Evolutionary conservation across 2,888 invertebrate genomes (phyloP).

Genomic region (Aphrophora alni): DNA sequence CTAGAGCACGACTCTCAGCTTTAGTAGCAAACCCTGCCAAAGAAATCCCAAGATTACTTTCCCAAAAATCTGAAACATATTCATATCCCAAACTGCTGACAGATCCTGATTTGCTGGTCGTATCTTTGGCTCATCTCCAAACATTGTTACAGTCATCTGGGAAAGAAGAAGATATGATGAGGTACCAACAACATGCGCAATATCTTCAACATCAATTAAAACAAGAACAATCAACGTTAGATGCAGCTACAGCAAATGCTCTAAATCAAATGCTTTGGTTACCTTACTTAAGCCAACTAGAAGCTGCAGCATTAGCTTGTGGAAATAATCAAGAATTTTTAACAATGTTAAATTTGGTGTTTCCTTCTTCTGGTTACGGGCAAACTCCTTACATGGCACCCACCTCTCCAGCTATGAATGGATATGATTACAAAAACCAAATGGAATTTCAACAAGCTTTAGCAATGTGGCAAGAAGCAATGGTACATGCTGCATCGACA

Average conservation of each 20-base stretch:
- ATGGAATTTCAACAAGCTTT: conserved; percentile 67
- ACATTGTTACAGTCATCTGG: conserved; percentile 49
- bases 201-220: conserved; percentile 51
- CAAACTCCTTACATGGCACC: conserved; percentile 42
- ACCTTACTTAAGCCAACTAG: conserved; percentile 70
- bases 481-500: conserved; percentile 60
- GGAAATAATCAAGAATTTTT: conserved; percentile 56
- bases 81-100: conserved; percentile 74
- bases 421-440: conserved; percentile 48
- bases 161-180: conserved; percentile 50
- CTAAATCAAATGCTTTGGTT: conserved; percentile 78
- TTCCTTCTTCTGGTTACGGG: conserved; percentile 49
- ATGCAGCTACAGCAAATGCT: conserved; percentile 72
- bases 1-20: conserved; percentile 74
- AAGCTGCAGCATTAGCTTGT: conserved; percentile 56
- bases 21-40: conserved; percentile 74
- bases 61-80: conserved; percentile 73
- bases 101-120: conserved; percentile 79
- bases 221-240: conserved; percentile 56
- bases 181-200: conserved; percentile 51
- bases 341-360: conserved; percentile 58
- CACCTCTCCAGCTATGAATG: conserved; percentile 50
- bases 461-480: conserved; percentile 74
- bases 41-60: conserved; percentile 74
- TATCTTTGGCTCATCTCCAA: conserved; percentile 75